A percentile compares a stretch with the other conserved stretches of the same genome.
Evolutionary conservation across 2,113 vertebrate genomes (phyloP).

Genomic region (Megaleporinus macrocephalus): DNA sequence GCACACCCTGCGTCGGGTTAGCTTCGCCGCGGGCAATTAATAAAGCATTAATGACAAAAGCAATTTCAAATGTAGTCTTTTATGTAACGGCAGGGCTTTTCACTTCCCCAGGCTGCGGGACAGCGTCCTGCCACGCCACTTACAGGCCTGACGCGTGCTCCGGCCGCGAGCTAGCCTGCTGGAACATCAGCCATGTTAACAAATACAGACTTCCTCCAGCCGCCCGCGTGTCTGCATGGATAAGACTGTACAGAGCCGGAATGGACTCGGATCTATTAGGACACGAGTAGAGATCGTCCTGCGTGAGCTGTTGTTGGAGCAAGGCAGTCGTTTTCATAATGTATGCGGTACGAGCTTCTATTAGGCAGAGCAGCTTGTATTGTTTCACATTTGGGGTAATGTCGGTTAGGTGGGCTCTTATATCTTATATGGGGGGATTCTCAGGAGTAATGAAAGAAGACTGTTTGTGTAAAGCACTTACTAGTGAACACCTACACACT

Average conservation of each 20-base stretch:
- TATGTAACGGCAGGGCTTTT: conserved; percentile 86
- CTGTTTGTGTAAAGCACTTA: too few species aligned
- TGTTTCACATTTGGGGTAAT: conserved; percentile 27
- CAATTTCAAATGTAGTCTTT: conserved; percentile 94
- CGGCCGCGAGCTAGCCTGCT: conserved; percentile 64
- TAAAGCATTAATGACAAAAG: conserved; percentile 99
- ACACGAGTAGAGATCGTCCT: conserved; percentile 15
- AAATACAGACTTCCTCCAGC: conserved; percentile 67
- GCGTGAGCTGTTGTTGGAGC: conserved; percentile 35
- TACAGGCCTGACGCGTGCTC: conserved; percentile 73
- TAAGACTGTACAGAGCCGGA: conserved; percentile 68
- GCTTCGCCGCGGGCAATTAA: conserved; percentile 93
- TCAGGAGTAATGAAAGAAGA: too few species aligned
- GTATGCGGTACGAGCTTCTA: conserved; percentile 56
- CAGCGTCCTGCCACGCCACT: conserved; percentile 80
- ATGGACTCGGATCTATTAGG: conserved; percentile 58
- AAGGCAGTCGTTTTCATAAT: conserved; percentile 64
- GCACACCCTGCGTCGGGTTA: conserved; percentile 84
- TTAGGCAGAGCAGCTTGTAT: conserved; percentile 40
- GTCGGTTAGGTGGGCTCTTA: neutral
- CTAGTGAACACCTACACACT: too few species aligned
- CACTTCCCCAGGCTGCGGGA: conserved; percentile 80
- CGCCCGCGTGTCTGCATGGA: conserved; percentile 68
- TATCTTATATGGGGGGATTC: neutral
- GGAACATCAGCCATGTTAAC: conserved; percentile 75